Conservation (phyloP, 1,140 invertebrate species). For the Planococcus citri region DNA sequence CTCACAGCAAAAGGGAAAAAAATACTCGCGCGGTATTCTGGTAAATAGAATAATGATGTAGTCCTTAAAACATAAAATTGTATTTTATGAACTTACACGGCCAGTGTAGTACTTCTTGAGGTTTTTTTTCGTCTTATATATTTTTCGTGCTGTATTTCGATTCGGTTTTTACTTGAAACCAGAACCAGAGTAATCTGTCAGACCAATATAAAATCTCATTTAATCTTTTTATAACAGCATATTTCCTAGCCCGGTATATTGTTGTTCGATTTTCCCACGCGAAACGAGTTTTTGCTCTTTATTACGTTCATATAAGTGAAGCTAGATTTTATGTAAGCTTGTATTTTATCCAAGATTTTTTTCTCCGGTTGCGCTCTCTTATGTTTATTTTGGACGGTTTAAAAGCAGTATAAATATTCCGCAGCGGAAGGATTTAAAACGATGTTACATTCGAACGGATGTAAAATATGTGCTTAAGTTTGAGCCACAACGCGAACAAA, state of each 20-base stretch:
- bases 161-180: neutral
- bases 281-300: neutral
- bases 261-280: slow-evolving; percentile 5
- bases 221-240: slow-evolving; percentile 8
- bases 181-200: neutral
- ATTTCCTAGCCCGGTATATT: neutral
- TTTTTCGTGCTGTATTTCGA: neutral
- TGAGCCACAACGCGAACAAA: too few relatives aligned
- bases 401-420: neutral
- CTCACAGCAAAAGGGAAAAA: neutral
- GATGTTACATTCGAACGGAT: neutral
- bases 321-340: neutral
- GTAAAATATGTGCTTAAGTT: neutral
- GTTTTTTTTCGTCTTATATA: too few relatives aligned
- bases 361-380: neutral
- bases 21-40: neutral
- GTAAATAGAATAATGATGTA: slow-evolving; percentile 8
- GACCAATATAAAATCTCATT: neutral
- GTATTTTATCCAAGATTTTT: slow-evolving; percentile 1
- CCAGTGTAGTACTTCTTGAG: too few relatives aligned
- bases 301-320: neutral
- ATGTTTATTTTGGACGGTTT: neutral
- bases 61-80: neutral
- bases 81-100: too few relatives aligned
- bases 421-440: neutral